A percentile compares a stretch with the other conserved stretches of the same genome.
Evolutionary conservation across 2,888 invertebrate genomes (phyloP).

Genomic region (Aphodius sticticus): DNA sequence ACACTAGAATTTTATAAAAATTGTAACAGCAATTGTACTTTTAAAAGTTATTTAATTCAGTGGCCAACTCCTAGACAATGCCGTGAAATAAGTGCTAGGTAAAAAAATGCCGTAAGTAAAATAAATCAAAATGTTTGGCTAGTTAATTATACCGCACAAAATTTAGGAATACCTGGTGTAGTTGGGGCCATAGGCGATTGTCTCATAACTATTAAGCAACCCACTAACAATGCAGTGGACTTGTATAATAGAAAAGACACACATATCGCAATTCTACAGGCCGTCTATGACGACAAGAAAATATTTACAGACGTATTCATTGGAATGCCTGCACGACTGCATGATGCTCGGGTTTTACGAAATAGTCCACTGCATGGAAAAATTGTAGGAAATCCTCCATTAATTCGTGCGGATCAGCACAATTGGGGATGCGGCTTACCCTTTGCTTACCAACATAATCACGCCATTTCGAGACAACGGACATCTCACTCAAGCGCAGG

Average conservation of each 20-base stretch:
- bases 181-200: conserved; percentile 24
- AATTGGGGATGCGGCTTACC: not conserved
- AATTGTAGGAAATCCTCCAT: no score
- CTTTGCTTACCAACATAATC: not conserved
- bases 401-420: not conserved
- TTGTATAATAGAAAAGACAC: conserved; percentile 24
- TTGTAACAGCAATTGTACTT: not conserved
- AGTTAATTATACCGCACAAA: no score
- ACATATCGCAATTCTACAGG: conserved; percentile 26
- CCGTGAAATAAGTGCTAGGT: not conserved
- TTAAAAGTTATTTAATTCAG: conserved; percentile 7
- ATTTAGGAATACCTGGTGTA: conserved; percentile 22
- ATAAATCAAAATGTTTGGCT: conserved; percentile 11
- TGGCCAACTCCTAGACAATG: conserved; percentile 12
- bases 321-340: conserved; percentile 6
- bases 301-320: conserved; percentile 19
- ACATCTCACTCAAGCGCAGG: no score
- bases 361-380: conserved; percentile 9
- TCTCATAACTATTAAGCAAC: conserved; percentile 27
- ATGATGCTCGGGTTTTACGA: conserved; percentile 17
- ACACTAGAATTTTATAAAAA: conserved; percentile 9
- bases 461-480: no score
- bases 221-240: conserved; percentile 23
- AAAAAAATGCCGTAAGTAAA: not conserved
- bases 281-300: conserved; percentile 16